Evolutionary conservation across 1,140 invertebrate genomes (phyloP), one percentile per base, ranked within the genome.

Genomic region (Sminthurides bifidus): DNA sequence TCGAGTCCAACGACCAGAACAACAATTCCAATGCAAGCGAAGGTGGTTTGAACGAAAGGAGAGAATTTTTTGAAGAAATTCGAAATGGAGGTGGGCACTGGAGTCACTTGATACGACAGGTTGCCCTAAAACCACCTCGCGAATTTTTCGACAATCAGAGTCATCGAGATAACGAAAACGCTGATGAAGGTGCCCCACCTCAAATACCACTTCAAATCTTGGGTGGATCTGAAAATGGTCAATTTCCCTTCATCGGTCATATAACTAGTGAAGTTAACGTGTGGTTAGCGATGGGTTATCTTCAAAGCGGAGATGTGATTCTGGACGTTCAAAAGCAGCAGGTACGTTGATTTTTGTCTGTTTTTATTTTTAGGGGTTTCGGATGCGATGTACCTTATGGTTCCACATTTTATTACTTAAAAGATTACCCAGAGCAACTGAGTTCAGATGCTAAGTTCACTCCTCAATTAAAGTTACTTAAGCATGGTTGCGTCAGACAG

Each of bases 291-390:
- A 66, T 68, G 44, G 66, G 67, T 5, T 61, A 61, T 49, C 56
- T 75, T 40, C 65, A 70, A 43, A 61, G 68, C 50, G 76, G 73
- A 3, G 77, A 79, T 66, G 70, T 81, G 45, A 67, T 81, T 44
- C 60, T 81, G 46, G 79, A 81, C 64, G 73, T 81, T 46, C 77
- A 82, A 67, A 78, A 77, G 33, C 76, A 79, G 65, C 77, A 77
- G 69, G 63, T 65, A 43, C 49, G n/a, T 41, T 41, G 5, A 6
- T 23, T 6, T 41, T 17, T 41, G 21, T 41, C 15, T 41, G 21
- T 41, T n/a, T n/a, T n/a, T n/a, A n/a, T n/a, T n/a, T n/a, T n/a
- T n/a, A n/a, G n/a, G n/a, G n/a, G n/a, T n/a, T n/a, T n/a, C n/a
- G n/a, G n/a, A n/a, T n/a, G n/a, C n/a, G n/a, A n/a, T n/a, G n/a